A percentile compares a stretch with the other conserved stretches of the same genome.
These are phyloP conservation scores for Hycleus phaleratus DNA, from an alignment of 1,140 invertebrate genomes.

Conservation along the genomic window DNA sequence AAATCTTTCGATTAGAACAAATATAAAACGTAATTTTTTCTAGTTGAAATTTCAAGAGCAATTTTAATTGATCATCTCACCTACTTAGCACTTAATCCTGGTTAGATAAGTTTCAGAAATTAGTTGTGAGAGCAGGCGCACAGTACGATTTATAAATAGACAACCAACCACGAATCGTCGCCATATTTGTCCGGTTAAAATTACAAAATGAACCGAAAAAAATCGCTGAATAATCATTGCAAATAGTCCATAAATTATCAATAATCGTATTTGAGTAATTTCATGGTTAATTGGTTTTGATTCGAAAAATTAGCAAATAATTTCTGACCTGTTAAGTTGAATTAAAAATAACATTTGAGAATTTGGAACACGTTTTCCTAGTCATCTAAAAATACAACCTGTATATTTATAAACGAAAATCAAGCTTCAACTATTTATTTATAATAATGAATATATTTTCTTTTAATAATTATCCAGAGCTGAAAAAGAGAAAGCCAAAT, in stretches of 20 bases:
- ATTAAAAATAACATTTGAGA: not conserved
- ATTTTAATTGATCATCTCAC: too few species aligned
- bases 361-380: constrained; percentile 9
- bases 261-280: too few species aligned
- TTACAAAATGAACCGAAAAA: too few species aligned
- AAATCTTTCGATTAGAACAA: not conserved
- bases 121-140: too few species aligned
- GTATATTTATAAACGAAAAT: constrained; percentile 4
- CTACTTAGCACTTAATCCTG: too few species aligned
- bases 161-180: constrained; percentile 13
- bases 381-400: constrained; percentile 11
- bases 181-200: constrained; percentile 38
- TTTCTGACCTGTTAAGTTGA: too few species aligned
- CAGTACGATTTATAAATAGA: constrained; percentile 30
- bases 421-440: not conserved
- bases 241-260: too few species aligned
- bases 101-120: too few species aligned
- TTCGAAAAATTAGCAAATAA: too few species aligned
- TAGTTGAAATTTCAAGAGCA: not conserved
- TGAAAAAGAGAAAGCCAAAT: constrained; percentile 93
- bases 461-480: constrained; percentile 49
- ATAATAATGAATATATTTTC: not conserved
- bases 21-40: not conserved
- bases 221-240: too few species aligned
- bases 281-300: too few species aligned